phyloP scores from a whole-genome alignment of 2,797 vertebrate species.

The Ficedula albicollis region DNA sequence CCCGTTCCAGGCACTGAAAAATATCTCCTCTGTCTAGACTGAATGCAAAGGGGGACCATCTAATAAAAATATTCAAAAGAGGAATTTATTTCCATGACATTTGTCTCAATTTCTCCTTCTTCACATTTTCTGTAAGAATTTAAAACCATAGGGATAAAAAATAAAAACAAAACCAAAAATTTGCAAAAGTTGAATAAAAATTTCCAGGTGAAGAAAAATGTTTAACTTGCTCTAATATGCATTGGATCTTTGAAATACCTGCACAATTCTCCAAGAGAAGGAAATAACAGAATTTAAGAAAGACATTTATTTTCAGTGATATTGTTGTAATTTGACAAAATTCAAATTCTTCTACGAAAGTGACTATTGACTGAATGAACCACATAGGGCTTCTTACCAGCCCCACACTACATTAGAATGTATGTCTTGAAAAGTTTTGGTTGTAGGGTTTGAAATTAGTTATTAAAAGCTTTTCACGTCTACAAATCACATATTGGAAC shows the following conservation, averaged over 20 bases:
- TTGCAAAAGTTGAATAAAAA: background rate
- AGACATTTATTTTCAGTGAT: background rate
- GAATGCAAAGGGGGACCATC: background rate
- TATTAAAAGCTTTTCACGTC: background rate
- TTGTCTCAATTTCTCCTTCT: background rate
- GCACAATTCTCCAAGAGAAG: background rate
- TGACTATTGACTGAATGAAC: background rate
- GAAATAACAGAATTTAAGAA: background rate
- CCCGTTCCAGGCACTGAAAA: background rate
- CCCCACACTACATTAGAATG: background rate
- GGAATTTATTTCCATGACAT: background rate
- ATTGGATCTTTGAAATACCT: background rate
- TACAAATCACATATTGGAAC: background rate
- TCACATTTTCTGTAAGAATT: background rate
- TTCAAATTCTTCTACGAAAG: background rate
- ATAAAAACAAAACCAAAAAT: background rate
- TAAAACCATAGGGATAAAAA: background rate
- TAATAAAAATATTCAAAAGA: background rate
- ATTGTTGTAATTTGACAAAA: background rate
- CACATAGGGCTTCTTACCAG: background rate
- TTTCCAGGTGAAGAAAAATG: background rate
- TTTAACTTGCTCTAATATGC: background rate
- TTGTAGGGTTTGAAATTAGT: background rate
- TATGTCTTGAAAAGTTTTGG: background rate
- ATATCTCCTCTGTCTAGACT: background rate